Percentiles rank a stretch among this genome's conserved stretches.
Conservation (phyloP, 2,113 vertebrate species). For the Salvelinus alpinus region DNA sequence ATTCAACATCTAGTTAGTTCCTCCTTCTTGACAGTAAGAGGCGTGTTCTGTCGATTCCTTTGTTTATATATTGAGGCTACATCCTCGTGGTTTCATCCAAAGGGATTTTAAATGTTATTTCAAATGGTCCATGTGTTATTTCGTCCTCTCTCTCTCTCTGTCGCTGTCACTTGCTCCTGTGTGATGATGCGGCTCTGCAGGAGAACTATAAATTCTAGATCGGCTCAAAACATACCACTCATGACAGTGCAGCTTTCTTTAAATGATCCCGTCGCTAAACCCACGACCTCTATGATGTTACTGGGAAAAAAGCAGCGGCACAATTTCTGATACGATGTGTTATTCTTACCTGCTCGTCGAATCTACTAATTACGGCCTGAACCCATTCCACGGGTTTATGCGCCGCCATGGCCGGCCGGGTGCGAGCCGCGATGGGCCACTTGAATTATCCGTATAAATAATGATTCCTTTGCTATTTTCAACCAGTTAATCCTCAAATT, state of each 20-base stretch:
- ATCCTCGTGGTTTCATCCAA: neutral
- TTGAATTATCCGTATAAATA: constrained; percentile 7
- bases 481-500: constrained; percentile 5
- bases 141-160: neutral
- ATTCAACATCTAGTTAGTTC: neutral
- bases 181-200: constrained; percentile 4
- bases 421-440: constrained; percentile 12
- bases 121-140: neutral
- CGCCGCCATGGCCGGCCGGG: constrained; percentile 80
- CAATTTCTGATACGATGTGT: neutral
- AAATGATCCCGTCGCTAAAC: neutral
- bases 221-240: neutral
- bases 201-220: neutral
- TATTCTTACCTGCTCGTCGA: constrained; percentile 91
- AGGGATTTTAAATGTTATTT: neutral
- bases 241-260: constrained; percentile 3
- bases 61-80: neutral
- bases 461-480: constrained; percentile 1
- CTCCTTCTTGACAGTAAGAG: constrained; percentile 1
- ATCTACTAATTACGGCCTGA: constrained; percentile 95
- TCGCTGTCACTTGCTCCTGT: neutral
- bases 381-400: constrained; percentile 96
- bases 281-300: neutral
- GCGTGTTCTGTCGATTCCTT: constrained; percentile 3
- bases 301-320: neutral